These are phyloP conservation scores for Nesidiocoris tenuis DNA, from an alignment of 2,888 invertebrate genomes.

Conservation along the genomic window DNA sequence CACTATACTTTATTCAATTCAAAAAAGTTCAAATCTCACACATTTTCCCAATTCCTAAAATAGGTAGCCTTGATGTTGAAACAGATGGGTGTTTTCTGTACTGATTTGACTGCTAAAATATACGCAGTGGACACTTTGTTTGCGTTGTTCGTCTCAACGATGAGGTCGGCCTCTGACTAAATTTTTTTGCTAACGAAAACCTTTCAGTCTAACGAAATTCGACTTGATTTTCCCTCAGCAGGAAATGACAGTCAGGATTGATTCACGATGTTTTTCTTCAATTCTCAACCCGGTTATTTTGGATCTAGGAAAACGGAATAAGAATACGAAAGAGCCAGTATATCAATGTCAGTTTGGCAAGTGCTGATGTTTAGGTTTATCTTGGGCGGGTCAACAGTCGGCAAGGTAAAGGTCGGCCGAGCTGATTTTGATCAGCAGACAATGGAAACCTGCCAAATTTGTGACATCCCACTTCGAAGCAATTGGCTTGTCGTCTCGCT, in stretches of 20 bases:
- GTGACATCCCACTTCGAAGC: slow-evolving; percentile 30
- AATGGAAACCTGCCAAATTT: slow-evolving; percentile 35
- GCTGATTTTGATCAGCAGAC: slow-evolving; percentile 21
- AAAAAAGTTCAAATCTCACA: no score
- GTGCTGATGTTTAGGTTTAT: background rate
- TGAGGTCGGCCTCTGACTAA: no score
- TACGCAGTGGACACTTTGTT: background rate
- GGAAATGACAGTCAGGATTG: no score
- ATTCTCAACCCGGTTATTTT: background rate
- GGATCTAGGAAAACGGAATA: background rate
- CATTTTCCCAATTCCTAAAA: no score
- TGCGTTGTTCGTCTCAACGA: background rate
- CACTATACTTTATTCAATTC: no score
- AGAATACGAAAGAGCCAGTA: background rate
- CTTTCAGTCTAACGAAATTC: background rate
- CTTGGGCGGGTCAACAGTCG: background rate
- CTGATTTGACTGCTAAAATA: background rate
- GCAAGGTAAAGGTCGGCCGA: slow-evolving; percentile 2
- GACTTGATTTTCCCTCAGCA: background rate
- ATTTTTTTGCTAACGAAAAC: no score
- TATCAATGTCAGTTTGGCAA: background rate
- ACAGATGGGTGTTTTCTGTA: no score
- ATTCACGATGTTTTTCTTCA: background rate
- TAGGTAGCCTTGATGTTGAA: no score
- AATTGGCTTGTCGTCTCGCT: slow-evolving; percentile 17